These are phyloP conservation scores for Caenorhabditis panamensis DNA, from an alignment of 2,888 invertebrate species.

Conservation along the genomic window DNA sequence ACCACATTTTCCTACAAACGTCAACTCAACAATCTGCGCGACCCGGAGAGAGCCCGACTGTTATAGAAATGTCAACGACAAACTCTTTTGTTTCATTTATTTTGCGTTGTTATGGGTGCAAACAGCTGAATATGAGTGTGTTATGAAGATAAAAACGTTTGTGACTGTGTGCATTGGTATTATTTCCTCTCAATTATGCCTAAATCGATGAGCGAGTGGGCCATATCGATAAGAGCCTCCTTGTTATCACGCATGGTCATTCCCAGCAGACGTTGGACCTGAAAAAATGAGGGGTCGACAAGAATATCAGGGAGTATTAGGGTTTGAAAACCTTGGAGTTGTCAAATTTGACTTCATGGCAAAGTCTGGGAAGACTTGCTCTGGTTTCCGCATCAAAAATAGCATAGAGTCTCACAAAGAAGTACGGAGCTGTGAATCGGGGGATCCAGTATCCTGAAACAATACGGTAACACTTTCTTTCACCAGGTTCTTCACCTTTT, in stretches of 20 bases:
- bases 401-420: slow-evolving; percentile 82
- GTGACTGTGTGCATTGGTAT: slow-evolving; percentile 36
- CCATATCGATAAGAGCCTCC: slow-evolving; percentile 83
- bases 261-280: slow-evolving; percentile 80
- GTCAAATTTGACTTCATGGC: slow-evolving; percentile 79
- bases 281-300: slow-evolving; percentile 13
- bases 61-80: slow-evolving; percentile 42
- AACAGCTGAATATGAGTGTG: slow-evolving; percentile 38
- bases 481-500: slow-evolving; percentile 80
- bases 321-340: slow-evolving; percentile 80
- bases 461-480: neutral
- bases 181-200: slow-evolving; percentile 81
- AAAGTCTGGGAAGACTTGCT: slow-evolving; percentile 81
- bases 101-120: slow-evolving; percentile 62
- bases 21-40: slow-evolving; percentile 61
- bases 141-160: slow-evolving; percentile 45
- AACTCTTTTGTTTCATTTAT: slow-evolving; percentile 34
- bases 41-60: slow-evolving; percentile 65
- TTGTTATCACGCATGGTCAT: slow-evolving; percentile 82
- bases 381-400: slow-evolving; percentile 83
- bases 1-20: slow-evolving; percentile 65
- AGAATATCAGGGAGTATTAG: neutral
- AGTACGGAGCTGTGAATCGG: slow-evolving; percentile 82
- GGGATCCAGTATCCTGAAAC: slow-evolving; percentile 82
- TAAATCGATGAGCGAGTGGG: slow-evolving; percentile 83